Evolutionary conservation across 2,113 vertebrate species (phyloP).

Genomic region (Carollia perspicillata): DNA sequence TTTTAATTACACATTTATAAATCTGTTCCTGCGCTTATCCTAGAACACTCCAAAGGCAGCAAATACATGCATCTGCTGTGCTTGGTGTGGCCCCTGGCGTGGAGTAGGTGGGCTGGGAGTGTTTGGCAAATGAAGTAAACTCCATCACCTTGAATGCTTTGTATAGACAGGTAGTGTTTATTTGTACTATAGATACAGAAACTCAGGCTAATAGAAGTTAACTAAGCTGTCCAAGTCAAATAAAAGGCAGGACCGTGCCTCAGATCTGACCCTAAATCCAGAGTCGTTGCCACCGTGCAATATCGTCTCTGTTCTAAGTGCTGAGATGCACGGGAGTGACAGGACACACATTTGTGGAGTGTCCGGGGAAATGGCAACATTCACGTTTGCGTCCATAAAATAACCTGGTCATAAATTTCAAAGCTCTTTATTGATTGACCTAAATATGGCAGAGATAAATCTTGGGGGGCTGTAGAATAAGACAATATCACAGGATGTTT

Average conservation of each 20-base stretch:
- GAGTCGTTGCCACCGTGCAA: not conserved
- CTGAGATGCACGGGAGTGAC: not conserved
- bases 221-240: not conserved
- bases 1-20: not conserved
- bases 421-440: not conserved
- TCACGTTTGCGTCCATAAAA: not conserved
- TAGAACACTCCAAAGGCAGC: not conserved
- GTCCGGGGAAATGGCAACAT: not conserved
- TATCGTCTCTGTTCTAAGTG: not conserved
- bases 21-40: not conserved
- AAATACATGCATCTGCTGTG: not conserved
- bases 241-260: not conserved
- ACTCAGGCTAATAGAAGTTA: not conserved
- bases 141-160: not conserved
- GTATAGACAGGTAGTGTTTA: not conserved
- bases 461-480: not conserved
- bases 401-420: not conserved
- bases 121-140: not conserved
- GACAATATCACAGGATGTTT: not conserved
- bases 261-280: not conserved
- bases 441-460: not conserved
- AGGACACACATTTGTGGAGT: not conserved
- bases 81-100: not conserved
- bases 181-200: not conserved
- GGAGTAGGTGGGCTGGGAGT: not conserved